Conservation (phyloP, 2,797 vertebrate genomes). For the Melanotaenia parkinsoni region DNA sequence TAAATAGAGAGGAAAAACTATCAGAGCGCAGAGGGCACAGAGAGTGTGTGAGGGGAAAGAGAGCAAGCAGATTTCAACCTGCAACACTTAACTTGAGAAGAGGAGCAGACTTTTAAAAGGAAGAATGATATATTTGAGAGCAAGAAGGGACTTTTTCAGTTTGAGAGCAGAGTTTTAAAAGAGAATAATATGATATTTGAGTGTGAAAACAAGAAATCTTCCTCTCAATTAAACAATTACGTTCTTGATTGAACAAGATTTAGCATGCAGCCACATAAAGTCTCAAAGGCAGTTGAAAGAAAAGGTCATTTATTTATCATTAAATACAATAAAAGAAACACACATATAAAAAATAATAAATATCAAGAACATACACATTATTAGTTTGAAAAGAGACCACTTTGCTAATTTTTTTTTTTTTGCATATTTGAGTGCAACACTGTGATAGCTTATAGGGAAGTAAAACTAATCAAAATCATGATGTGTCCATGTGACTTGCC, state of each 20-base stretch:
- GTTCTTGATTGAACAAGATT: not conserved
- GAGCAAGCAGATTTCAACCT: no score
- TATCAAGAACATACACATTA: constrained; percentile 24
- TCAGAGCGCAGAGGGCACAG: no score
- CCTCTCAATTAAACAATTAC: no score
- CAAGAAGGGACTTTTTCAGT: no score
- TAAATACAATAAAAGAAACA: constrained; percentile 58
- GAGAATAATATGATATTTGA: no score
- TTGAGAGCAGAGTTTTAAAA: no score
- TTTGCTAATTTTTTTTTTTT: not conserved
- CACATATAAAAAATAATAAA: constrained; percentile 44
- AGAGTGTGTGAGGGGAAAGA: no score
- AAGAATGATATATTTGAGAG: no score
- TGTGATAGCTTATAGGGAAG: not conserved
- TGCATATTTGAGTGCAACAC: not conserved
- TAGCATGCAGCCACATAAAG: not conserved
- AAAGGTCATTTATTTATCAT: constrained; percentile 43
- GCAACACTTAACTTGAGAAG: no score
- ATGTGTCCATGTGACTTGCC: not conserved
- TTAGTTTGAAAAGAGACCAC: not conserved
- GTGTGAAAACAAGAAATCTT: no score
- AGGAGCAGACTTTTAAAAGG: no score
- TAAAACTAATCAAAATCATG: not conserved
- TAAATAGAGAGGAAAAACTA: no score
- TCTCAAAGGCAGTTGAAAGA: not conserved